phyloP scores from a whole-genome alignment of 2,888 invertebrate species.

The Lasioglossum lativentre region DNA sequence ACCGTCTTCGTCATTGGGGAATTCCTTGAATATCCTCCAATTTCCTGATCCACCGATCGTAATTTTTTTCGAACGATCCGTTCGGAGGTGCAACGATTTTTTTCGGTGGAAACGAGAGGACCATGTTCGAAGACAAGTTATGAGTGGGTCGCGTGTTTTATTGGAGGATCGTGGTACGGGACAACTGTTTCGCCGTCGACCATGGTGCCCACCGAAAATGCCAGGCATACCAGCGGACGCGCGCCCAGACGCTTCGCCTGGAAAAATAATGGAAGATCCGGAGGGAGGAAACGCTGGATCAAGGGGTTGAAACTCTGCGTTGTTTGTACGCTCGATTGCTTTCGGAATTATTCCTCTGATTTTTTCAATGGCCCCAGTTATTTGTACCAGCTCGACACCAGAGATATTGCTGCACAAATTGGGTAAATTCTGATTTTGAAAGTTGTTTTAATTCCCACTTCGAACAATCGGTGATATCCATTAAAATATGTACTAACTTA shows the following conservation, averaged over 20 bases:
- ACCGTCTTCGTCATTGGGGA: not conserved
- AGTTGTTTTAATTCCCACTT: not conserved
- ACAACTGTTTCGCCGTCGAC: slow-evolving; percentile 74
- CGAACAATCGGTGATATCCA: no score
- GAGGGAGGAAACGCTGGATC: not conserved
- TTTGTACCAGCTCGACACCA: not conserved
- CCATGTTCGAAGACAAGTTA: not conserved
- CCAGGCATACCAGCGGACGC: slow-evolving; percentile 84
- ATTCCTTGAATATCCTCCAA: slow-evolving; percentile 12
- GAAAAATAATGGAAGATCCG: slow-evolving; percentile 68
- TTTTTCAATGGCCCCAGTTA: not conserved
- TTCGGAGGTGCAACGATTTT: not conserved
- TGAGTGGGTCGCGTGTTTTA: not conserved
- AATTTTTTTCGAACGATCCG: not conserved
- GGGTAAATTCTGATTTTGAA: not conserved
- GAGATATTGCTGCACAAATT: no score
- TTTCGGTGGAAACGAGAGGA: not conserved
- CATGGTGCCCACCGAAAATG: slow-evolving; percentile 76
- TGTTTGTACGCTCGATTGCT: not conserved
- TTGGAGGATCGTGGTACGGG: slow-evolving; percentile 35
- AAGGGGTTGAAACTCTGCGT: slow-evolving; percentile 59
- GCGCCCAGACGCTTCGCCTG: slow-evolving; percentile 83
- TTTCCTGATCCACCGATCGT: not conserved
- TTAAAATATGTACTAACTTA: no score
- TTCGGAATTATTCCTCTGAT: not conserved